phyloP scores from a whole-genome alignment of 2,888 invertebrate genomes.

The Agrenia bidenticulata region DNA sequence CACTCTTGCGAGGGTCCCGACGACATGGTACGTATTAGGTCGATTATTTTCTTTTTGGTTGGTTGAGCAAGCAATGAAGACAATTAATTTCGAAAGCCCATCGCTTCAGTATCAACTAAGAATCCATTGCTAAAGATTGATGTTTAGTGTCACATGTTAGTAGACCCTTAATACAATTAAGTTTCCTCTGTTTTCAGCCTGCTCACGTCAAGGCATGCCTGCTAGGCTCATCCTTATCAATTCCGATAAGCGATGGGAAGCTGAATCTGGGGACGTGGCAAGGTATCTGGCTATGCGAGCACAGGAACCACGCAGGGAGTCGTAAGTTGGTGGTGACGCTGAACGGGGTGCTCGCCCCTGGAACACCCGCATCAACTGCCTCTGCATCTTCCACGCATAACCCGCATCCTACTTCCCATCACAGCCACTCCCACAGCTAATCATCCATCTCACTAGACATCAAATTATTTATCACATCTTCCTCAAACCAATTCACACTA shows the following conservation, averaged over 20 bases:
- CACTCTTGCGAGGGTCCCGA: conserved; percentile 98
- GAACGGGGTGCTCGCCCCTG: conserved; percentile 73
- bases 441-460: conserved; percentile 48
- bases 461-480: conserved; percentile 16
- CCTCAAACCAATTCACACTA: neutral
- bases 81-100: too few relatives aligned
- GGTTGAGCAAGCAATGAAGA: too few relatives aligned
- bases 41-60: too few relatives aligned
- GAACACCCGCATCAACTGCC: conserved; percentile 51
- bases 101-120: too few relatives aligned
- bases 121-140: too few relatives aligned
- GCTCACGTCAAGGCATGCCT: conserved; percentile 97
- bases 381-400: conserved; percentile 46
- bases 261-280: conserved; percentile 96
- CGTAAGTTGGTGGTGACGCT: conserved; percentile 84
- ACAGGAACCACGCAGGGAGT: conserved; percentile 92
- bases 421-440: conserved; percentile 52
- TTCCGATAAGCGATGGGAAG: conserved; percentile 94
- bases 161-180: neutral
- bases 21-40: conserved; percentile 99
- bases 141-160: too few relatives aligned
- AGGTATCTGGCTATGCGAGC: conserved; percentile 97
- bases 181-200: conserved; percentile 66
- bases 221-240: conserved; percentile 89
- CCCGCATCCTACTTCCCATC: conserved; percentile 47